Evolutionary conservation across 2,797 vertebrate genomes (phyloP), one percentile per base, ranked within the genome.

Genomic region (Synaphobranchus kaupii): DNA sequence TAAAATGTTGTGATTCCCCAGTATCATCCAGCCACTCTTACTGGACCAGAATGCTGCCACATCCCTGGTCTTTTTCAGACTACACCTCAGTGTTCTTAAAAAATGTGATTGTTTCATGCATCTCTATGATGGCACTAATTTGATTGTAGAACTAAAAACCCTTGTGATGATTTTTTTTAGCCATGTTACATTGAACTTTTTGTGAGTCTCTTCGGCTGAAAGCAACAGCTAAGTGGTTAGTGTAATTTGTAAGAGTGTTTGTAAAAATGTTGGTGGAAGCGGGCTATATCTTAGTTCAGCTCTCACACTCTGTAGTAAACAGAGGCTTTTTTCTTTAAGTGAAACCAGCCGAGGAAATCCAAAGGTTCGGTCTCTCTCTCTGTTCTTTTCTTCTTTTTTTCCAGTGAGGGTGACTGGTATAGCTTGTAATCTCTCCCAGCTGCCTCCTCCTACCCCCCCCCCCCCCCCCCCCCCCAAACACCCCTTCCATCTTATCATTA

Each of bases 391-490:
- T 96, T 95, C 25, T 28, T 68, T 68, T 68, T 96, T 95, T 97
- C 96, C 96, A 97, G 91, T 90, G 92, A 94, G 94, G 95, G 96
- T 96, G 96, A 96, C 95, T 97, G 94, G 95, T 97, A 95, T 93
- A 93, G 92, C 94, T 95, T 91, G 89, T 97, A 98, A 98, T 97
- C 95, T 97, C 93, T 94, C 94, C 94, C 97, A 98, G 97, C 96
- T 98, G 95, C 84, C 87, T 63, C 31, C 76, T 15, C 17, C 85
- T 84, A 22, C 0, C 10, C 63, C 4, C 34, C 83, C 50, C 15
- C 83, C 50, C 15, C 78, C 48, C 6, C 22, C 34, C 50, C 48
- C 47, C 68, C 28, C 68, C 12, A 8, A 6, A 68, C 31, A 31
- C 68, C 68, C 3, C 52, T 93, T 93, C 93, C 92, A 95, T 96